Evolutionary conservation across 2,888 invertebrate species (phyloP).

Genomic region (Thecophora atra): DNA sequence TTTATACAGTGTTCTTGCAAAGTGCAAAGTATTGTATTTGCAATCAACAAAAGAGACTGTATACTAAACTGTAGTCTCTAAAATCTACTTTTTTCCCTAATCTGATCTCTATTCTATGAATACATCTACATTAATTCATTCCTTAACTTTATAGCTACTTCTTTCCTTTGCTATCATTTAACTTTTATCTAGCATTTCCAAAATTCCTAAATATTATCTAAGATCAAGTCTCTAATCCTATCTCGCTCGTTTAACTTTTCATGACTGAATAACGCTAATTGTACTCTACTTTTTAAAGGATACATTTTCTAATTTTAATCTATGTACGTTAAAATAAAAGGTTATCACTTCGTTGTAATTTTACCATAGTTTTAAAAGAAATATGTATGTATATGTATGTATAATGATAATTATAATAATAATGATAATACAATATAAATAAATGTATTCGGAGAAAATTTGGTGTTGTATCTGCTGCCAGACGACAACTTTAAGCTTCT

Average conservation of each 20-base stretch:
- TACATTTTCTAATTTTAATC: conserved; percentile 18
- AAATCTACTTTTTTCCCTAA: neutral
- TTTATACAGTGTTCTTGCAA: neutral
- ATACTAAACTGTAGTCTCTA: too few relatives aligned
- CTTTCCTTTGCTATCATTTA: neutral
- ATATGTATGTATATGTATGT: too few relatives aligned
- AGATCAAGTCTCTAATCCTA: neutral
- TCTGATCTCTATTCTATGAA: neutral
- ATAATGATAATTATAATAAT: too few relatives aligned
- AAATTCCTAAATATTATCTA: neutral
- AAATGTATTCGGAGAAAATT: neutral
- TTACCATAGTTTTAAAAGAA: conserved; percentile 41
- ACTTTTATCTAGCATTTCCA: neutral
- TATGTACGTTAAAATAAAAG: conserved; percentile 17
- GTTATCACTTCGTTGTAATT: conserved; percentile 18
- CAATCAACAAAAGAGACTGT: neutral
- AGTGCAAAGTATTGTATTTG: too few relatives aligned
- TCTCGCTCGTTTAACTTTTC: conserved; percentile 28
- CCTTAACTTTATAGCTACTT: neutral
- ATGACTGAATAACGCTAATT: conserved; percentile 26
- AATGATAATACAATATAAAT: neutral
- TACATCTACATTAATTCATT: neutral
- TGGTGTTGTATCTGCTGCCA: neutral
- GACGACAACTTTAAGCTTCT: neutral
- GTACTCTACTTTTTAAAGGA: conserved; percentile 20